Evolutionary conservation across 2,113 vertebrate species (phyloP).

Genomic region (Siniperca chuatsi): DNA sequence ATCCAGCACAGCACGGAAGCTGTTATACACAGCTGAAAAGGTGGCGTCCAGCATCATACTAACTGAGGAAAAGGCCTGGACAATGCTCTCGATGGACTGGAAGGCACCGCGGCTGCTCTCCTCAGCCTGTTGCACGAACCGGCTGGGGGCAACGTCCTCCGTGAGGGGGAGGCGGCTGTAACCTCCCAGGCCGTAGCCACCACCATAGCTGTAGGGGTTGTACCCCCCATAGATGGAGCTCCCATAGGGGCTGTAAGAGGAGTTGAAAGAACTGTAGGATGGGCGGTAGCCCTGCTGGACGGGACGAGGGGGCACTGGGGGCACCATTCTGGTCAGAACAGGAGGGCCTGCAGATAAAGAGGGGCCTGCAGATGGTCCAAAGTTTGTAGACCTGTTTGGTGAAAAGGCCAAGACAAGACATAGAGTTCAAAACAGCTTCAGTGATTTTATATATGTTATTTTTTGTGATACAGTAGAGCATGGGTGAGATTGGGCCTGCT

Average conservation of each 20-base stretch:
- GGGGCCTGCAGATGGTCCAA: constrained; percentile 78
- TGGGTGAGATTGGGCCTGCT: neutral
- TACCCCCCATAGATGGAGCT: constrained; percentile 73
- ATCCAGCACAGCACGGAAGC: constrained; percentile 96
- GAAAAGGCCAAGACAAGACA: neutral
- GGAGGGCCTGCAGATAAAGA: constrained; percentile 85
- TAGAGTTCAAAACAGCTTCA: neutral
- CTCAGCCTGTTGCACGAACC: constrained; percentile 97
- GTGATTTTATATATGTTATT: neutral
- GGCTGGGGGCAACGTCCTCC: constrained; percentile 91
- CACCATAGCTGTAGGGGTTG: constrained; percentile 88
- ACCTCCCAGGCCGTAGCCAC: constrained; percentile 83
- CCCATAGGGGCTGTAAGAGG: constrained; percentile 89
- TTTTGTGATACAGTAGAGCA: neutral
- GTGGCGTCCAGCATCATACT: constrained; percentile 99
- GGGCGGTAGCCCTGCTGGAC: constrained; percentile 92
- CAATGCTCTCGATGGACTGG: constrained; percentile 98
- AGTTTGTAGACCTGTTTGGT: constrained; percentile 88
- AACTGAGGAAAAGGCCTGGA: constrained; percentile 95
- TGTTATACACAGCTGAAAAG: constrained; percentile 98
- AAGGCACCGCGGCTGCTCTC: constrained; percentile 98
- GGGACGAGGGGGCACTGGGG: constrained; percentile 86
- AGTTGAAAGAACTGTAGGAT: constrained; percentile 88
- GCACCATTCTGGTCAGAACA: constrained; percentile 86
- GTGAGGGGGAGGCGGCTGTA: constrained; percentile 87